Base-by-base conservation (phyloP, 2,113 vertebrate genomes). In the Atractosteus spatula region DNA sequence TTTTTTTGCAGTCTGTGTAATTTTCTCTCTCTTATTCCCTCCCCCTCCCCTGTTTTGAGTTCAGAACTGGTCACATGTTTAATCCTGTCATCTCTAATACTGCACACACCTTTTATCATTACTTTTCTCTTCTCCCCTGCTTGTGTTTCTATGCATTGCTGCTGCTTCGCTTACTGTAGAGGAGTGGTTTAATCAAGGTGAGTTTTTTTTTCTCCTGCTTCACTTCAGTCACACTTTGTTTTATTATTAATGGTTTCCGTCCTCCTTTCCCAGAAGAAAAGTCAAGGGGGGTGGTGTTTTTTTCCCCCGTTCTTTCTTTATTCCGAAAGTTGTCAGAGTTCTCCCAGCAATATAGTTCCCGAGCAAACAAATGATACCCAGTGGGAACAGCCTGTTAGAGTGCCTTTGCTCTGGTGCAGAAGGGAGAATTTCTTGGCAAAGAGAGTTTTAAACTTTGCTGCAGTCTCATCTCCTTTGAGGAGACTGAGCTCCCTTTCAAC, bases 161-260 rank as follows among this genome's bases (percentile, higher is more conserved):
- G 90, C 94, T 95, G 93, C 92, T 92, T 91, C 93, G 92, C 91
- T 93, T 90, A 92, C 94, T 92, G 86, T 95, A 97, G 96, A 97
- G 94, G 96, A 97, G 86, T 97, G 96, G 96, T 97, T 97, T 95
- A 96, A 95, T 93, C 95, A 97, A 96, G 96, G 96, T 97, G 94
- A 97, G 96, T 96, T 81, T 67, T 76, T 29, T 29, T 29, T 29
- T 29, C 47, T 65, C 73, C 51, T 71, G 54, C 75, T 62, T 73
- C 65, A 76, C 75, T 75, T 47, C 77, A 78, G 7, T 63, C 71
- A 45, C 51, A 57, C 65, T 61, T 3, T 59, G 51, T 41, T 72
- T 8, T 61, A 3, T 4, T 14, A 11, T 68, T 57, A n/a, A 10
- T 69, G 63, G 66, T 70, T 66, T 55, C 76, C 17, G 63, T 54